Percentiles rank a stretch among this genome's conserved stretches.
Conservation (phyloP, 2,113 vertebrate genomes). For the Oceanites oceanicus region DNA sequence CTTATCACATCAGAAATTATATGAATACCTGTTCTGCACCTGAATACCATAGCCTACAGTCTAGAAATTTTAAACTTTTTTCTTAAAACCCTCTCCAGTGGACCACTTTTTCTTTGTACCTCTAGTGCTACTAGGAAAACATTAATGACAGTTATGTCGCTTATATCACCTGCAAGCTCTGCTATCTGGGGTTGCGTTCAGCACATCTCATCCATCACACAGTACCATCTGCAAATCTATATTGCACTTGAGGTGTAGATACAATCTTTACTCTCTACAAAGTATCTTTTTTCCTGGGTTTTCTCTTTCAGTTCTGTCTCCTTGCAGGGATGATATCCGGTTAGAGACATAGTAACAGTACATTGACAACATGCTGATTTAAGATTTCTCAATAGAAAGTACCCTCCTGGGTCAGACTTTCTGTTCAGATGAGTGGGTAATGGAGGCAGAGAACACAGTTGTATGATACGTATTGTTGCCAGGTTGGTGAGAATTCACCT, state of each 20-base stretch:
- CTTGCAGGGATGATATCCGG: background rate
- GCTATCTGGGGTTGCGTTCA: background rate
- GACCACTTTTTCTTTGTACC: background rate
- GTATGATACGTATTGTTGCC: background rate
- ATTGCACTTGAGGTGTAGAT: background rate
- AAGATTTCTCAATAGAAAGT: background rate
- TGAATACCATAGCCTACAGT: background rate
- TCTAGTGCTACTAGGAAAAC: background rate
- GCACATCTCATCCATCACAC: background rate
- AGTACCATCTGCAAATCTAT: background rate
- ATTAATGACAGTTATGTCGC: fast-evolving
- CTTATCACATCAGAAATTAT: background rate
- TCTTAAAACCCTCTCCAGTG: background rate
- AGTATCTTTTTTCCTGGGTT: background rate
- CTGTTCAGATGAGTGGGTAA: background rate
- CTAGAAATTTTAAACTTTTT: background rate
- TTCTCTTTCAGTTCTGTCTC: background rate
- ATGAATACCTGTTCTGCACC: background rate
- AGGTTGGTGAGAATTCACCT: background rate
- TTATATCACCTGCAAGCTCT: background rate
- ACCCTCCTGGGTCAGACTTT: background rate
- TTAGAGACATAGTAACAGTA: background rate
- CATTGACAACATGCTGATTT: background rate
- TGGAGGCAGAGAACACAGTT: background rate
- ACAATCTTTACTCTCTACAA: background rate